Percentiles rank a stretch among this genome's conserved stretches.
phyloP scores from a whole-genome alignment of 2,888 invertebrate genomes.

The Muscina levida region DNA sequence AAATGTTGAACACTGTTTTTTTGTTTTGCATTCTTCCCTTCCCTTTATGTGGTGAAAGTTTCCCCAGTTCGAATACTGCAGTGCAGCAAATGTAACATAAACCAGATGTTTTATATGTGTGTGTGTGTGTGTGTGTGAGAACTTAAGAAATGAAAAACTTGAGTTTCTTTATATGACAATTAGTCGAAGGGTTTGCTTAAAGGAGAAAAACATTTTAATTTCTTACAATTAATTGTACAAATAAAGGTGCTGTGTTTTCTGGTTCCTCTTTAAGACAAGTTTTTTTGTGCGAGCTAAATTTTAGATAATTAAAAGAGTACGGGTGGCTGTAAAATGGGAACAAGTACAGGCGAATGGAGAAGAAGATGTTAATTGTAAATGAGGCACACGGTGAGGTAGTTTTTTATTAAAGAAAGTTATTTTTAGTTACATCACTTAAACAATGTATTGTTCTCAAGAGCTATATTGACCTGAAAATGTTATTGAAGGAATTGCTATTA shows the following conservation, averaged over 20 bases:
- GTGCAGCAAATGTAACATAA: neutral
- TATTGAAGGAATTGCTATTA: too few species aligned
- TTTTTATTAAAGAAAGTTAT: too few species aligned
- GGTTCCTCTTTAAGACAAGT: neutral
- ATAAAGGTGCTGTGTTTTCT: conserved; percentile 7
- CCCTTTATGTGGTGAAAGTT: neutral
- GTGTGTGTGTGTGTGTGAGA: neutral
- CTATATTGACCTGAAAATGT: too few species aligned
- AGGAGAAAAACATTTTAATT: conserved; percentile 27
- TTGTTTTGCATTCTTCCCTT: neutral
- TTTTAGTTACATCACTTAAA: too few species aligned
- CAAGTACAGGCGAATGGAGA: too few species aligned
- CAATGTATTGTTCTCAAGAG: too few species aligned
- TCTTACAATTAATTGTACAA: conserved; percentile 37
- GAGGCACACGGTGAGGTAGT: too few species aligned
- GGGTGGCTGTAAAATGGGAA: too few species aligned
- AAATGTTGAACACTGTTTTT: conserved; percentile 30
- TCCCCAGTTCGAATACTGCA: neutral
- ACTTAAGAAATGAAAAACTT: neutral
- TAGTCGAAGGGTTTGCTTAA: neutral
- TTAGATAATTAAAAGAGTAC: too few species aligned
- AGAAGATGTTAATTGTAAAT: too few species aligned
- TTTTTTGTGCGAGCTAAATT: too few species aligned
- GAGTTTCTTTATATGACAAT: conserved; percentile 13
- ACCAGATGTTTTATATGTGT: neutral